Evolutionary conservation across 2,888 invertebrate genomes (phyloP), one percentile per base, ranked within the genome.

Genomic region (Rapana venosa): DNA sequence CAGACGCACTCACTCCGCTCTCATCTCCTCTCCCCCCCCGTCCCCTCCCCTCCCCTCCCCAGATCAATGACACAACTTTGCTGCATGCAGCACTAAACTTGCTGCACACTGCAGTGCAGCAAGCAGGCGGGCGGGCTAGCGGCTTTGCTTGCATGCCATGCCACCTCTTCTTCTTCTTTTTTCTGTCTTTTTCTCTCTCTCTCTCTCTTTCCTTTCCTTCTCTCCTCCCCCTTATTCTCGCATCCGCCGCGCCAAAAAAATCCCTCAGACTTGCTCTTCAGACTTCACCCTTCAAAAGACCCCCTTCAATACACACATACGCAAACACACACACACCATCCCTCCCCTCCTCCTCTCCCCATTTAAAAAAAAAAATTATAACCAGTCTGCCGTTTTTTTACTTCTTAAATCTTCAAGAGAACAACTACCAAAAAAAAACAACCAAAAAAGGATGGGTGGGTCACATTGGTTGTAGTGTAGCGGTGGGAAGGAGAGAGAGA

Each of bases 1-100:
- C 74, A 22, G 74, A 88, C 36, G n/a, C 66, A 30, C 8, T 47
- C 47, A 47, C 47, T 47, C 47, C 47, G 47, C 47, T 47, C 47
- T 47, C 47, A n/a, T n/a, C 47, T 47, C 47, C 47, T 47, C 47
- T 47, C 2, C 47, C 47, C 47, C 8, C 47, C 47, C 47, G 2
- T 8, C 47, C 47, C 47, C 47, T 47, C 47, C 47, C 47, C 8
- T 8, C 47, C 47, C 47, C 47, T 8, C 47, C 47, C 8, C 26
- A 17, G 83, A 81, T 88, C 81, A 81, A 83, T 81, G 83, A 77
- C 35, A 47, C 47, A 87, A 74, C 20, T 32, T 79, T 32, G 32
- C 86, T n/a, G 87, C 87, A 87, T 35, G 66, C 58, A 86, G 61
- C 56, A 58, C 15, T 47, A 22, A 26, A 8, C 11, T 26, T 11